Conservation (phyloP, 1,140 invertebrate genomes). For the Hycleus phaleratus region DNA sequence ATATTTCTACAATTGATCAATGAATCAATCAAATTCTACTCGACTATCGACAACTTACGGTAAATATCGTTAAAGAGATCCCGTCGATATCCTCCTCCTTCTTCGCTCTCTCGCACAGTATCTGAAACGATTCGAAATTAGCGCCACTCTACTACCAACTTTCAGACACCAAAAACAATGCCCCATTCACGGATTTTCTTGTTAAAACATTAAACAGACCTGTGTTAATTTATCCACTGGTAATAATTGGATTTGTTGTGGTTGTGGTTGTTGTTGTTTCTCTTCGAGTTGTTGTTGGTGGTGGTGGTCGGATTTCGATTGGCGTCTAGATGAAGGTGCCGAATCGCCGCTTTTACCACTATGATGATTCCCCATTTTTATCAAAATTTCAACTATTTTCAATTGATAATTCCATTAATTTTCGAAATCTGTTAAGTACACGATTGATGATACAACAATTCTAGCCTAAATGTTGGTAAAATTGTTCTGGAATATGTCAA, state of each 20-base stretch:
- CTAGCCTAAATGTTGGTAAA: too few relatives aligned
- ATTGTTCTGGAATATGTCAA: too few relatives aligned
- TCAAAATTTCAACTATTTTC: too few relatives aligned
- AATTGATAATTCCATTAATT: too few relatives aligned
- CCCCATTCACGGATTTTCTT: constrained; percentile 10
- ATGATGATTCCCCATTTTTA: constrained; percentile 30
- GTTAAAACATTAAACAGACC: constrained; percentile 39
- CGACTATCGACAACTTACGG: constrained; percentile 41
- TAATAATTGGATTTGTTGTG: constrained; percentile 52
- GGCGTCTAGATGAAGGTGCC: constrained; percentile 19
- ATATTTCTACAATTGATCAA: constrained; percentile 49
- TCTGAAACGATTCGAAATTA: constrained; percentile 40
- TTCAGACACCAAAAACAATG: constrained; percentile 9
- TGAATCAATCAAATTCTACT: constrained; percentile 12
- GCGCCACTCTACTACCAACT: constrained; percentile 14
- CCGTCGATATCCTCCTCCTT: constrained; percentile 58
- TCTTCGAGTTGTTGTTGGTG: constrained; percentile 44
- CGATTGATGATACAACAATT: too few relatives aligned
- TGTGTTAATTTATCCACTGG: constrained; percentile 63
- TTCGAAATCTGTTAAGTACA: too few relatives aligned
- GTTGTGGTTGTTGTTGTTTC: constrained; percentile 53
- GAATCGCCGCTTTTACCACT: constrained; percentile 21
- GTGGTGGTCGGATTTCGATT: background rate
- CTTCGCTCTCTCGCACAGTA: constrained; percentile 52
- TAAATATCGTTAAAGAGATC: constrained; percentile 54